Evolutionary conservation across 1,140 invertebrate genomes (phyloP), one percentile per base, ranked within the genome.

Genomic region (Magallana ariakensis): DNA sequence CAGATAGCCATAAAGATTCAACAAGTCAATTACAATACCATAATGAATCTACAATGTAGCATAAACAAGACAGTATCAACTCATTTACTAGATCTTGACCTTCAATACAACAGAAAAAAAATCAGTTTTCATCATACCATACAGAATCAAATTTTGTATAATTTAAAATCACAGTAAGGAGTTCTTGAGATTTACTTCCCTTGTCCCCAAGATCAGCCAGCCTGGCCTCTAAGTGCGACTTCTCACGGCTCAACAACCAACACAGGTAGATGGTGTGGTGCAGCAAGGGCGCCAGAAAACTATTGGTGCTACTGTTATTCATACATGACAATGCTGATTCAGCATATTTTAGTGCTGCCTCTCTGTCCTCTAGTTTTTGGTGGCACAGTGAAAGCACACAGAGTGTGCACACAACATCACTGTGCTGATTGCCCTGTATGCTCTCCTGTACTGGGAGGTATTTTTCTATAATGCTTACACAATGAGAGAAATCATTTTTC

Each of bases 381-480:
- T 94, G 94, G 90, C 96, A 96, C 0, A 96, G 96, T 26, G 97
- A 96, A 16, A 97, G 94, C 53, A 96, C 95, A 91, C 97, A 97
- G 55, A 97, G 92, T n/a, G 96, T 96, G 66, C 91, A 88, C 13
- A 97, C 92, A 7, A 97, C 94, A 10, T 97, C 96, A n/a, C 95
- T 94, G 15, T 97, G 96, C 87, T 96, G 95, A 92, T 97, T 96
- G 86, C 96, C 97, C 87, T 96, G 96, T 10, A 97, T 94, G 95
- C 96, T 97, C 94, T 97, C 97, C 86, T 97, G 94, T 89, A 97
- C 94, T 89, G 96, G 96, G 91, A 97, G 97, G 90, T 95, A 96
- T 92, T 96, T 96, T 93, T 97, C 97, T 75, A 97, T 94, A 46
- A 96, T 91, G 26, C 95, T 95, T 66, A 96, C 94, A 53, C 97